A percentile compares a stretch with the other conserved stretches of the same genome.
phyloP scores from a whole-genome alignment of 2,888 invertebrate genomes.

The Bombyx huttoni region DNA sequence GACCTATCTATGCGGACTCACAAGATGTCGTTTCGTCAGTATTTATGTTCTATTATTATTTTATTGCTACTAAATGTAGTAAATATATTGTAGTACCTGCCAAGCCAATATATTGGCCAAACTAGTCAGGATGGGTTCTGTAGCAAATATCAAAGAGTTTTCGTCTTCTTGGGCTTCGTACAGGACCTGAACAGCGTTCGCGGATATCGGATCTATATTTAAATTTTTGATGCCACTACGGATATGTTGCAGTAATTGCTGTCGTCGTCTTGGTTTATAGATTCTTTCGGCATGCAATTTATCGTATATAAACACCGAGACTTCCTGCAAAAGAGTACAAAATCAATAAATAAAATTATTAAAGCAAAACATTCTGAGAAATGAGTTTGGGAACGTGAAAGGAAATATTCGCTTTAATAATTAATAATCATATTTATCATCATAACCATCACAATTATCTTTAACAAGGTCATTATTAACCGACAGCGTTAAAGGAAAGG shows the following conservation, averaged over 20 bases:
- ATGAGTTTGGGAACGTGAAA: too few relatives aligned
- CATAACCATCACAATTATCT: too few relatives aligned
- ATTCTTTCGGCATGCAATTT: conserved; percentile 90
- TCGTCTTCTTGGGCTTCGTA: conserved; percentile 86
- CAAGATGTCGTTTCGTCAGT: too few relatives aligned
- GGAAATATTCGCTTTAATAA: too few relatives aligned
- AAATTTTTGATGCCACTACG: conserved; percentile 84
- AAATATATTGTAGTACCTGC: conserved; percentile 69
- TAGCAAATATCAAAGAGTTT: conserved; percentile 93
- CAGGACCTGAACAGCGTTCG: conserved; percentile 81
- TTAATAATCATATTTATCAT: too few relatives aligned
- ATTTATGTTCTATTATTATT: too few relatives aligned
- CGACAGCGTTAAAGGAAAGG: too few relatives aligned
- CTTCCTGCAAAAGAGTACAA: conserved; percentile 74
- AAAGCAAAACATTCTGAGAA: not conserved
- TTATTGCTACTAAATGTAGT: not conserved
- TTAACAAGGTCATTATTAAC: too few relatives aligned
- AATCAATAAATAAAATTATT: not conserved
- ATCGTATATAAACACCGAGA: conserved; percentile 90
- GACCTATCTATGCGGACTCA: too few relatives aligned
- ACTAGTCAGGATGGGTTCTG: conserved; percentile 91
- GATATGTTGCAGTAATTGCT: conserved; percentile 91
- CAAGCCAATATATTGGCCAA: conserved; percentile 90
- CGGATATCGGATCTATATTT: conserved; percentile 78
- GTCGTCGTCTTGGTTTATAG: conserved; percentile 89